Base-by-base conservation (phyloP, 2,888 invertebrate species). In the Sericinus montela region DNA sequence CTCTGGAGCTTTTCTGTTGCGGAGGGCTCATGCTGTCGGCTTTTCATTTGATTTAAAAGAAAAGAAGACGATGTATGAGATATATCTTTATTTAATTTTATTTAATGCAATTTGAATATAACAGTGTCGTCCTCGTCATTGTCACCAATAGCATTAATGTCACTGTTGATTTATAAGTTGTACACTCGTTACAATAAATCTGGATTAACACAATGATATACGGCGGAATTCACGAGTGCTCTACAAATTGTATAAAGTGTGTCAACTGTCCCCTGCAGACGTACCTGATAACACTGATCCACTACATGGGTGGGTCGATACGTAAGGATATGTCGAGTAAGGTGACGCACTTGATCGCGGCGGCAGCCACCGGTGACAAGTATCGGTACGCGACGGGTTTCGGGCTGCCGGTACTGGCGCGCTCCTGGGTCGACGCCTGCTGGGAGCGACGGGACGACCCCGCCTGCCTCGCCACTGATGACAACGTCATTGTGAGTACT, bases 281-380 rank as follows among this genome's bases (percentile, higher is more conserved):
- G 67, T 93, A 92, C 78, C 90, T 98, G 77, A 95, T 97, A 64
- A 94, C 94, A 63, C 90, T 97, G 77, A 95, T 98, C 64, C 98
- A 98, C 90, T 94, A 95, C 77, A 98, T 98, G 98, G 98, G 98
- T 63, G 98, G 98, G 41, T 97, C 97, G 65, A 95, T 98, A 69
- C 92, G 97, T 58, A 96, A 95, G 85, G 97, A 98, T 72, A 94
- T 97, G 92, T 93, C 93, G 54, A 92, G 93, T 50, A 94, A 94
- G 74, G 95, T 97, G 60, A 98, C 98, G 46, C 98, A 98, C 90
- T 91, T 99, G 60, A 96, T 99, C 62, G 96, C 98, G 57, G 95
- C 95, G 68, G 92, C 93, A 64, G 95, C 95, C 65, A 94, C 94
- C 39, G 97, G 98, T 53, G 95, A 96, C 64, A 98, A 98, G 89